Conservation (phyloP, 1,140 invertebrate species). For the Anagrus nilaparvatae region DNA sequence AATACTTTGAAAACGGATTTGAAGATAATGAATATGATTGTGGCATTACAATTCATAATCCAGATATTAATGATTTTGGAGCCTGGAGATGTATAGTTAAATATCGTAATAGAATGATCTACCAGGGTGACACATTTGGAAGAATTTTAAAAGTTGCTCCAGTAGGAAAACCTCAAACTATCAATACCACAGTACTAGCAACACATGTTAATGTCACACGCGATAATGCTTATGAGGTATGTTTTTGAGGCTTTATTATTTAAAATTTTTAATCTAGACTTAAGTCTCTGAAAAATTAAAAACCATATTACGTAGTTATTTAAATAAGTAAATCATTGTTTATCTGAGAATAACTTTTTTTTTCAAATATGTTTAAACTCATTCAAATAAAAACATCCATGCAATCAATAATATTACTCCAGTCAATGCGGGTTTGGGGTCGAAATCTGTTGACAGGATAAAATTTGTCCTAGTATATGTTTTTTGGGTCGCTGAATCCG, state of each 20-base stretch:
- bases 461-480: no score
- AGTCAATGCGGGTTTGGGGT: no score
- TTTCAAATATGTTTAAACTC: no score
- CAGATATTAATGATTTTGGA: conserved; percentile 25
- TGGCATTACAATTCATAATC: conserved; percentile 27
- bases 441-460: no score
- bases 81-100: conserved; percentile 27
- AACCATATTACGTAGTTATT: no score
- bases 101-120: no score
- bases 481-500: no score
- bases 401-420: no score
- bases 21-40: conserved; percentile 17
- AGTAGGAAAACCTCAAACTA: not conserved
- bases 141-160: conserved; percentile 18
- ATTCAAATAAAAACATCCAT: no score
- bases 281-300: no score
- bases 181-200: not conserved
- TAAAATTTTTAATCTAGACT: not conserved
- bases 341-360: no score
- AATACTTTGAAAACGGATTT: conserved; percentile 9
- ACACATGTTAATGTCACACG: conserved; percentile 24
- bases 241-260: not conserved
- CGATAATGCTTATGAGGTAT: conserved; percentile 27
- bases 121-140: conserved; percentile 9
- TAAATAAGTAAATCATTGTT: no score